These are phyloP conservation scores for Drosophila quinaria DNA, from an alignment of 2,888 invertebrate species.

Conservation along the genomic window DNA sequence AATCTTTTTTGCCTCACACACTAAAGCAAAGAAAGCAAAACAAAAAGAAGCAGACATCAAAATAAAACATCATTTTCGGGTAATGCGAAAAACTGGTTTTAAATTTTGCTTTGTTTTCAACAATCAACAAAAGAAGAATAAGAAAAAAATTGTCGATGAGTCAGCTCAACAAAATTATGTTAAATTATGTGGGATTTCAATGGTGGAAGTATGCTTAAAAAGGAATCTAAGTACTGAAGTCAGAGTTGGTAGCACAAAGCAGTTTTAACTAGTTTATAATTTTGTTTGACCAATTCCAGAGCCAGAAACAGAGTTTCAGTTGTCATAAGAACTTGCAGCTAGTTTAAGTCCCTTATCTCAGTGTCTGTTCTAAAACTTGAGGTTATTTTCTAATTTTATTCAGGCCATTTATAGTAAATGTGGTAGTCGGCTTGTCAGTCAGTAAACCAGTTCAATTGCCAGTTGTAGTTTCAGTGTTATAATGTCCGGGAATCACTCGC, in stretches of 20 bases:
- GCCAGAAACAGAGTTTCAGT: background rate
- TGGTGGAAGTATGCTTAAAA: conserved; percentile 16
- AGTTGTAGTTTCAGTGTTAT: conserved; percentile 1
- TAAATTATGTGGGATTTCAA: conserved; percentile 21
- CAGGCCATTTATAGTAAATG: background rate
- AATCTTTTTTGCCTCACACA: background rate
- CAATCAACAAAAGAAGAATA: background rate
- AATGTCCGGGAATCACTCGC: conserved; percentile 16
- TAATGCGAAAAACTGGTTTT: conserved; percentile 18
- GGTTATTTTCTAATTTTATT: background rate
- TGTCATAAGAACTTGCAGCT: background rate
- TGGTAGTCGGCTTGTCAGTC: background rate
- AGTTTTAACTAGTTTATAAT: conserved; percentile 34
- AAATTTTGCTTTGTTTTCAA: conserved; percentile 1
- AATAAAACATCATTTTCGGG: conserved; percentile 2
- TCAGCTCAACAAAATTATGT: conserved; percentile 43
- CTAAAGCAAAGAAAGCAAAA: conserved; percentile 1
- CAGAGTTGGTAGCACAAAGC: conserved; percentile 23
- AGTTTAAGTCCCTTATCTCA: background rate
- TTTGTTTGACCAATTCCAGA: background rate
- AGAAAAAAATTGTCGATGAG: conserved; percentile 33
- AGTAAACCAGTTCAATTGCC: conserved; percentile 38
- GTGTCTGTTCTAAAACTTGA: background rate
- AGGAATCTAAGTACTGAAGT: conserved; percentile 36
- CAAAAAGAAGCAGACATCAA: background rate